A percentile compares a stretch with the other conserved stretches of the same genome.
Conservation (phyloP, 1,140 invertebrate species). For the Drosophila nigrodunni region DNA sequence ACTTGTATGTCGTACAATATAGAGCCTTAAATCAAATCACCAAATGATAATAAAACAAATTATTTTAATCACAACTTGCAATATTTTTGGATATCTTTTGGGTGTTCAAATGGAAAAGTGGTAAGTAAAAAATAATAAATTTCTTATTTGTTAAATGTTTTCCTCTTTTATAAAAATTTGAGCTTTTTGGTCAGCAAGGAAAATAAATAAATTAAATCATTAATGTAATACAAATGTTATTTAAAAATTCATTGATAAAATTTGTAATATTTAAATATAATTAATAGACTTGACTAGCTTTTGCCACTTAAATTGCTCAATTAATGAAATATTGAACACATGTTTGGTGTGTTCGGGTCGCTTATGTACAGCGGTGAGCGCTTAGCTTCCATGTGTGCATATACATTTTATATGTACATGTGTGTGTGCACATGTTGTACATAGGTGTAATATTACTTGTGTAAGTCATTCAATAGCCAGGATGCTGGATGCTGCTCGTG, state of each 20-base stretch:
- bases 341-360: too few species aligned
- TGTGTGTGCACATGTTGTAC: conserved; percentile 17
- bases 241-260: too few species aligned
- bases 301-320: conserved; percentile 22
- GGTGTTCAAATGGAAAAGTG: neutral
- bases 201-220: too few species aligned
- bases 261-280: too few species aligned
- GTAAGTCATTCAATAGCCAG: conserved; percentile 24
- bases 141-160: too few species aligned
- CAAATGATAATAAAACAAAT: conserved; percentile 43
- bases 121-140: too few species aligned
- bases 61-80: conserved; percentile 47
- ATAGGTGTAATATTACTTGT: conserved; percentile 18
- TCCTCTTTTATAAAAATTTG: too few species aligned
- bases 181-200: too few species aligned
- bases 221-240: too few species aligned
- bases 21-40: conserved; percentile 66
- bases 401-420: neutral
- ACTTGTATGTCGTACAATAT: conserved; percentile 42
- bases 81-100: neutral
- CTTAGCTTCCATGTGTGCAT: neutral
- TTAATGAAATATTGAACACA: conserved; percentile 30
- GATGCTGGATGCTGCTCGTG: conserved; percentile 24
- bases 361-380: neutral
- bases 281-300: too few species aligned